Evolutionary conservation across 2,888 invertebrate species (phyloP).

Genomic region (Phorcus lineatus): DNA sequence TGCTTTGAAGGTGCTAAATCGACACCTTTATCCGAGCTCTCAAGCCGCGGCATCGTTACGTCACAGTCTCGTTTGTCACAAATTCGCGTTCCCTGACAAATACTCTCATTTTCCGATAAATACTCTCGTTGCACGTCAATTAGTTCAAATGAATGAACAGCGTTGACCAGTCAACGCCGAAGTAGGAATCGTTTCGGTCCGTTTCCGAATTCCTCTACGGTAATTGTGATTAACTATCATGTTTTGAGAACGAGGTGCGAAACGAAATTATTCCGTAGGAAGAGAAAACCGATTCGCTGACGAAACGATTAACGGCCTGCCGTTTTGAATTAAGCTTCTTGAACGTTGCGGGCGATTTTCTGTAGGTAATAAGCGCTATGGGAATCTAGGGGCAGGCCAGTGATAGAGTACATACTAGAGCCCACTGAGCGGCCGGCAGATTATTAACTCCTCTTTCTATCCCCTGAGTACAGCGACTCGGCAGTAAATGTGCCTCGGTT

Average conservation of each 20-base stretch:
- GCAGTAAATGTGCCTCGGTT: background rate
- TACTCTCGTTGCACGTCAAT: constrained; percentile 5
- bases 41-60: background rate
- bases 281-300: constrained; percentile 2
- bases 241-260: constrained; percentile 15
- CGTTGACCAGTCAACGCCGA: background rate
- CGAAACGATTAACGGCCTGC: constrained; percentile 9
- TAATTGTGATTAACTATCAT: constrained; percentile 24
- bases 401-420: background rate
- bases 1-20: constrained; percentile 1
- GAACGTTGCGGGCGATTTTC: constrained; percentile 16
- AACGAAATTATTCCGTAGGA: constrained; percentile 22
- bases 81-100: constrained; percentile 9
- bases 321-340: background rate
- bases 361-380: constrained; percentile 19
- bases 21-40: background rate
- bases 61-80: constrained; percentile 15
- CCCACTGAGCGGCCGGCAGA: background rate
- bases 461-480: background rate
- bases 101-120: background rate
- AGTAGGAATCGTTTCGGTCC: constrained; percentile 16
- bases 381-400: background rate
- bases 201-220: constrained; percentile 23
- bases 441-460: background rate
- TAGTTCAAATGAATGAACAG: constrained; percentile 16